A percentile compares a stretch with the other conserved stretches of the same genome.
phyloP scores from a whole-genome alignment of 2,888 invertebrate genomes.

The Petrophora chlorosata region DNA sequence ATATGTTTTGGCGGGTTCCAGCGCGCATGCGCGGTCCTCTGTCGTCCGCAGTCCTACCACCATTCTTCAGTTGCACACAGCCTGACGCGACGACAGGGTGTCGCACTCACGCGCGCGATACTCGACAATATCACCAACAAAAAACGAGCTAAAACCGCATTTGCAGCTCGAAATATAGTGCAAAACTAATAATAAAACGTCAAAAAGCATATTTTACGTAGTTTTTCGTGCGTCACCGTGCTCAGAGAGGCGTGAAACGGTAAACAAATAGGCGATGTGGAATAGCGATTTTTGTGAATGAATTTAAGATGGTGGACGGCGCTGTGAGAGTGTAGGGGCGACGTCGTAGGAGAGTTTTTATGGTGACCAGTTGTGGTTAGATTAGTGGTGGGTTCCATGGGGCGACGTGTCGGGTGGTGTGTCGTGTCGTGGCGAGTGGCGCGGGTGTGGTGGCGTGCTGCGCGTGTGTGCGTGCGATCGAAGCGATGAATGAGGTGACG shows the following conservation, averaged over 20 bases:
- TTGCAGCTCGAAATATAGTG: slow-evolving; percentile 47
- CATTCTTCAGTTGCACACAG: slow-evolving; percentile 80
- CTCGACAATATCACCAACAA: slow-evolving; percentile 64
- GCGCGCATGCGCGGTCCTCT: slow-evolving; percentile 68
- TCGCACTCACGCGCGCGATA: slow-evolving; percentile 46
- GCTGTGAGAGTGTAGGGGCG: slow-evolving; percentile 59
- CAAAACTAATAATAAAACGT: slow-evolving; percentile 36
- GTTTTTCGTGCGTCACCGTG: slow-evolving; percentile 42
- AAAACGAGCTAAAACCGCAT: slow-evolving; percentile 59
- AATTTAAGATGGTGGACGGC: slow-evolving; percentile 82
- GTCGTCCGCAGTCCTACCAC: slow-evolving; percentile 79
- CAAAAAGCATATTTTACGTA: slow-evolving; percentile 37
- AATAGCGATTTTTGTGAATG: slow-evolving; percentile 82
- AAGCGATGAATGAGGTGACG: slow-evolving; percentile 80
- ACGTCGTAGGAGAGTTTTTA: slow-evolving; percentile 49
- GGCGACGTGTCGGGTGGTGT: slow-evolving; percentile 28
- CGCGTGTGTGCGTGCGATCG: slow-evolving; percentile 74
- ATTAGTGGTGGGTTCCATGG: slow-evolving; percentile 34
- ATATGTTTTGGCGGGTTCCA: slow-evolving; percentile 80
- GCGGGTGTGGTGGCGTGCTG: slow-evolving; percentile 54
- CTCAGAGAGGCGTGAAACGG: slow-evolving; percentile 64
- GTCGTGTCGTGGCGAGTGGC: slow-evolving; percentile 29
- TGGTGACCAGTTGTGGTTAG: slow-evolving; percentile 42
- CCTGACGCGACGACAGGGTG: slow-evolving; percentile 50
- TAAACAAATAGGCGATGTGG: slow-evolving; percentile 73